Evolutionary conservation across 2,888 invertebrate genomes (phyloP), one percentile per base, ranked within the genome.

Genomic region (Tenodera sinensis): DNA sequence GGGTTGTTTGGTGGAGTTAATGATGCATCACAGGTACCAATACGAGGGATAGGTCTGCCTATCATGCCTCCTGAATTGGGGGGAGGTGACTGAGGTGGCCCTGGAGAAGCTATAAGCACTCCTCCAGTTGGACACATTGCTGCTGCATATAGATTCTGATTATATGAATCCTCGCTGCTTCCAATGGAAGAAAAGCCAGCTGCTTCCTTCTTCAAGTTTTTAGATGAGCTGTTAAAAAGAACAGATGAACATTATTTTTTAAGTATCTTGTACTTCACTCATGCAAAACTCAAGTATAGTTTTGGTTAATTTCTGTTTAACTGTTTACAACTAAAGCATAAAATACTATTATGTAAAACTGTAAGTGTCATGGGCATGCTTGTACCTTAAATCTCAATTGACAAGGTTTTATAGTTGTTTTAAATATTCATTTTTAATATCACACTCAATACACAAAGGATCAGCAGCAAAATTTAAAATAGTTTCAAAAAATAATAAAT

Each of bases 141-240:
- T 20, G 90, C 90, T 82, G 90, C 90, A 85, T 88, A 82, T 27
- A 93, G 94, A 92, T 93, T 93, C 91, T 93, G 87, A 88, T 89
- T 90, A 94, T 91, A 94, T 91, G 92, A 93, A 93, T 92, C 92
- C 90, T 93, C 93, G 71, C 92, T 92, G 90, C 91, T 92, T 89
- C 91, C 91, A 90, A 92, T 93, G 86, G 93, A 93, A 91, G 93
- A 93, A 91, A 94, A 93, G 90, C 95, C 95, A 85, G 89, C 88
- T 54, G 95, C 95, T 91, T 95, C 95, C 94, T 95, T 94, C 93
- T 95, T 95, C 91, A 95, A 92, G 91, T 94, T 93, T 92, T 95
- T 95, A 34, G 95, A 95, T 83, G 95, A 95, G 91, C 95, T 95
- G 93, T 86, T 42, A 93, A 93, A 89, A 90, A 83, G 42, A 83